Percentiles rank a stretch among this genome's conserved stretches.
These are phyloP conservation scores for Antedon mediterranea DNA, from an alignment of 53 echinoderm and acorn worm species.

Conservation along the genomic window DNA sequence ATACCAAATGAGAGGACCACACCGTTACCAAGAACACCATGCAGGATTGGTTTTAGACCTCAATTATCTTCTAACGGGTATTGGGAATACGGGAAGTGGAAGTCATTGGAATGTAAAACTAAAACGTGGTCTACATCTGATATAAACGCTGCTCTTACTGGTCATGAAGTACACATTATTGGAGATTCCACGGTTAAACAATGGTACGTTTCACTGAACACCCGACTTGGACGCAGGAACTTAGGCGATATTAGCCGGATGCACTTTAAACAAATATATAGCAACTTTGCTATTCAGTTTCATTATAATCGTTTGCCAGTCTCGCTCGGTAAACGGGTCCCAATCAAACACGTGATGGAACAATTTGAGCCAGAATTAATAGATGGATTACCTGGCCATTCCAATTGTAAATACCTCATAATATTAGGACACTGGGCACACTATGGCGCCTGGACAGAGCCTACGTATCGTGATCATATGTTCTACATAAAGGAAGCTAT, in stretches of 20 bases:
- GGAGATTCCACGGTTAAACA: constrained; percentile 29
- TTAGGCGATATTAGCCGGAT: not conserved
- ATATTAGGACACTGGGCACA: constrained; percentile 24
- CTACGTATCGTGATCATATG: constrained; percentile 25
- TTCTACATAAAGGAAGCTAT: constrained; percentile 10
- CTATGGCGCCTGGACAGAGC: constrained; percentile 14
- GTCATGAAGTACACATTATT: constrained; percentile 14
- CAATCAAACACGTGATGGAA: not conserved
- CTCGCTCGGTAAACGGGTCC: not conserved
- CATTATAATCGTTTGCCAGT: constrained; percentile 9
- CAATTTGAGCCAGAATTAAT: constrained; percentile 24
- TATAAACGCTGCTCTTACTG: not conserved
- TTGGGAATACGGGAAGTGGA: not conserved
- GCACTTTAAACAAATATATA: not conserved
- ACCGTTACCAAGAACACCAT: not conserved
- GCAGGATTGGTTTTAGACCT: not conserved
- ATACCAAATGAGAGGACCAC: not conserved
- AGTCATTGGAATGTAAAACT: not conserved
- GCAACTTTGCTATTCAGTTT: not conserved
- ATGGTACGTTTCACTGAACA: constrained; percentile 14
- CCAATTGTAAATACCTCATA: constrained; percentile 13
- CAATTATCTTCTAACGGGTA: not conserved
- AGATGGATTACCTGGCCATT: not conserved
- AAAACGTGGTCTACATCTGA: not conserved
- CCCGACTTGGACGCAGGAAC: constrained; percentile 1